Evolutionary conservation across 2,797 vertebrate species (phyloP).

Genomic region (Enteromius anoplus): DNA sequence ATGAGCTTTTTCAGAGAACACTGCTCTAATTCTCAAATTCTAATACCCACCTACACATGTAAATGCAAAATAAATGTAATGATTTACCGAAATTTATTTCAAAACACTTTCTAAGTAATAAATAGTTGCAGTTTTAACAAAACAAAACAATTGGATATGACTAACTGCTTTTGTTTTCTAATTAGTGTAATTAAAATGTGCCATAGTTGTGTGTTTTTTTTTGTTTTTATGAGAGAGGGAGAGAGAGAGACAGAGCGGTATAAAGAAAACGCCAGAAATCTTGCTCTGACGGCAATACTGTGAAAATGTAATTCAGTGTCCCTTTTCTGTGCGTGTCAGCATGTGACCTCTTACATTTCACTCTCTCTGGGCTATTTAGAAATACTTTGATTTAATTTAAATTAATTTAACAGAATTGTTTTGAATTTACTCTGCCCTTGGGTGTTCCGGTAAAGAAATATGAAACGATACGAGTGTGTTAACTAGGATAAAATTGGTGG

Average conservation of each 20-base stretch:
- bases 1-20: not conserved
- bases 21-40: not conserved
- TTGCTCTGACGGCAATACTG: not conserved
- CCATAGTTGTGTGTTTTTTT: not conserved
- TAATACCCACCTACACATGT: not conserved
- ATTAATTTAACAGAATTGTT: constrained; percentile 46
- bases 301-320: constrained; percentile 12
- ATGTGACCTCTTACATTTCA: constrained; percentile 8
- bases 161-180: not conserved
- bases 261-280: not conserved
- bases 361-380: constrained; percentile 8
- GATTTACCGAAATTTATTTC: not conserved
- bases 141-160: not conserved
- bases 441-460: constrained; percentile 17
- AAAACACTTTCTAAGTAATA: not conserved
- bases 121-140: not conserved
- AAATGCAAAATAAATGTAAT: not conserved
- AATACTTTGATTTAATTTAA: constrained; percentile 20
- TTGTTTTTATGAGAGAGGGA: no score
- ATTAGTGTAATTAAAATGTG: not conserved
- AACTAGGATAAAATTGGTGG: constrained; percentile 51
- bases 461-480: constrained; percentile 6
- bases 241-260: no score
- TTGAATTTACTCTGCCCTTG: constrained; percentile 22
- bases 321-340: not conserved